Conservation (phyloP, 1,140 invertebrate species). For the Nasonia vitripennis region DNA sequence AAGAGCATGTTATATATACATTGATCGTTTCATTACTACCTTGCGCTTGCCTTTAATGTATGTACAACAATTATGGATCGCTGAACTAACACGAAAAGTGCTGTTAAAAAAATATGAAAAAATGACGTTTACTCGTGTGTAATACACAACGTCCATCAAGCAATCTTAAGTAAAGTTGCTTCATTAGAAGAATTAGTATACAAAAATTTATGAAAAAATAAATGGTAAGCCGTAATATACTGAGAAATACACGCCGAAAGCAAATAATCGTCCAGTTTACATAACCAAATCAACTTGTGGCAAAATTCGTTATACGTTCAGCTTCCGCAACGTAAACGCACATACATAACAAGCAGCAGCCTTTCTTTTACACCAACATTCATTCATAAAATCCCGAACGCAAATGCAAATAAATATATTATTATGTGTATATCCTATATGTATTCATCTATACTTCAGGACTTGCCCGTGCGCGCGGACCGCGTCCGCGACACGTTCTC, state of each 20-base stretch:
- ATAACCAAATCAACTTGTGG: background rate
- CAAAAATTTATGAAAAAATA: slow-evolving; percentile 11
- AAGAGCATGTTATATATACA: slow-evolving; percentile 47
- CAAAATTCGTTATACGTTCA: slow-evolving; percentile 22
- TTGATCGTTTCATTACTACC: slow-evolving; percentile 20
- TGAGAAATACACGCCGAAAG: background rate
- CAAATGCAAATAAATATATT: slow-evolving; percentile 67
- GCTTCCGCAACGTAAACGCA: slow-evolving; percentile 14
- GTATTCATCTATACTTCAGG: slow-evolving; percentile 5
- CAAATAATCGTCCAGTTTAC: background rate
- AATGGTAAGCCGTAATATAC: background rate
- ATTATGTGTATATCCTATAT: slow-evolving; percentile 8
- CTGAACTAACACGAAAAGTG: slow-evolving; percentile 5
- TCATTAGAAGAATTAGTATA: background rate
- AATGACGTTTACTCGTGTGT: background rate
- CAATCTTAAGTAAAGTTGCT: background rate
- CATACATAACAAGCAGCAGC: slow-evolving; percentile 35
- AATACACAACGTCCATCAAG: background rate
- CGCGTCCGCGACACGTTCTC: background rate
- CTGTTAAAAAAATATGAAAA: slow-evolving; percentile 3
- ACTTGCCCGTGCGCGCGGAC: background rate
- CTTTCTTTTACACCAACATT: slow-evolving; percentile 9
- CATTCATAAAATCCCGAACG: slow-evolving; percentile 50
- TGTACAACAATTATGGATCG: slow-evolving; percentile 40
- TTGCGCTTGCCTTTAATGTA: slow-evolving; percentile 17